Percentiles rank a stretch among this genome's conserved stretches.
These are phyloP conservation scores for Trichonephila clavata DNA, from an alignment of 1,140 invertebrate genomes.

Conservation along the genomic window DNA sequence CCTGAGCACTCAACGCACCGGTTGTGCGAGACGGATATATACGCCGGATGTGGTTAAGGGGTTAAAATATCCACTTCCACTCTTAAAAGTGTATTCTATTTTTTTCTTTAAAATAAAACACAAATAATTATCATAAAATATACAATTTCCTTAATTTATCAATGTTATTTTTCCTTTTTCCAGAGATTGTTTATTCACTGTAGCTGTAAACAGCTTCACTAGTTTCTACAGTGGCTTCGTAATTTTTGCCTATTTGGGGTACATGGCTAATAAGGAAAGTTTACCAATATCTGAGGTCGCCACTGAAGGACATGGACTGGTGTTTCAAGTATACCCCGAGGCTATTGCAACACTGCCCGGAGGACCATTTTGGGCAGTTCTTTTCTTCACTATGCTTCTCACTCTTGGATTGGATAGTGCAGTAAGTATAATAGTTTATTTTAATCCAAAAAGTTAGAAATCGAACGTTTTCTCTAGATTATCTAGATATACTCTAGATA, in stretches of 20 bases:
- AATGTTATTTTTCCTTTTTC: not conserved
- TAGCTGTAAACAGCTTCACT: conserved; percentile 90
- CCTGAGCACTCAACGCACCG: too few relatives aligned
- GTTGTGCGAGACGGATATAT: too few relatives aligned
- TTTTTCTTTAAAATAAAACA: too few relatives aligned
- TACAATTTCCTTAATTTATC: not conserved
- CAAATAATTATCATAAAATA: not conserved
- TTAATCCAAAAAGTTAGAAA: too few relatives aligned
- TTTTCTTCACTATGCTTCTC: conserved; percentile 97
- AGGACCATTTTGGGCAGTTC: conserved; percentile 92
- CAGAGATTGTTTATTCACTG: conserved; percentile 83
- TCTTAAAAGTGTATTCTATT: too few relatives aligned
- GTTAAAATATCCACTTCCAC: too few relatives aligned
- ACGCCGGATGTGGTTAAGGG: too few relatives aligned
- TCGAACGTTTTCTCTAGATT: too few relatives aligned
- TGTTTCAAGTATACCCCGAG: conserved; percentile 95
- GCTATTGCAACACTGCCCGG: conserved; percentile 93
- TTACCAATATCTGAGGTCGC: conserved; percentile 92
- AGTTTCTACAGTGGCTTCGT: conserved; percentile 96
- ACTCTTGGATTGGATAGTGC: conserved; percentile 95
- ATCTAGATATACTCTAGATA: too few relatives aligned
- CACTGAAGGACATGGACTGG: conserved; percentile 90
- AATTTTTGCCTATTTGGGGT: conserved; percentile 96
- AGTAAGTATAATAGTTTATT: conserved; percentile 83
- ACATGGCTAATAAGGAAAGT: conserved; percentile 91